A percentile compares a stretch with the other conserved stretches of the same genome.
phyloP scores from a whole-genome alignment of 2,797 vertebrate genomes.

The Potorous gilbertii region DNA sequence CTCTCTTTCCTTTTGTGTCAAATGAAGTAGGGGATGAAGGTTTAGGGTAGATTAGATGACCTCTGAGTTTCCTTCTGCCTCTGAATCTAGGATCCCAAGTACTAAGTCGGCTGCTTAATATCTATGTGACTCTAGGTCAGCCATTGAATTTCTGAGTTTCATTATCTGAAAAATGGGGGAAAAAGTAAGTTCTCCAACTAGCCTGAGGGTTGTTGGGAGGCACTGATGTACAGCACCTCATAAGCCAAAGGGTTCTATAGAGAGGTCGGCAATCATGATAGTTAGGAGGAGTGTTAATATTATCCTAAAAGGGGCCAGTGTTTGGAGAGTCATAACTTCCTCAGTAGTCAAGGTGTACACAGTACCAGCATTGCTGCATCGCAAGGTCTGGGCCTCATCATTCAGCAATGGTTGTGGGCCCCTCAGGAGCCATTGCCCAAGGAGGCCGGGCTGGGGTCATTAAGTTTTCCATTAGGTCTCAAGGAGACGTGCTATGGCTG shows the following conservation, averaged over 20 bases:
- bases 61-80: not conserved
- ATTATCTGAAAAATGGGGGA: not conserved
- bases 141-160: not conserved
- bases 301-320: not conserved
- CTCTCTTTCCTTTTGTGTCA: not conserved
- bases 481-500: slow-evolving; percentile 65
- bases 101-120: not conserved
- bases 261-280: not conserved
- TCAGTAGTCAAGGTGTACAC: not conserved
- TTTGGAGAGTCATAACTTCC: not conserved
- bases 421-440: not conserved
- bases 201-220: not conserved
- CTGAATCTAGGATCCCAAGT: not conserved
- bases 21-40: not conserved
- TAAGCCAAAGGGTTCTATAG: not conserved
- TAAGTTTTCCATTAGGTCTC: slow-evolving; percentile 73
- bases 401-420: not conserved
- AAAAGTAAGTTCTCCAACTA: not conserved
- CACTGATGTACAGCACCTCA: not conserved
- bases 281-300: not conserved
- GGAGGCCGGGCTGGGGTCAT: slow-evolving; percentile 58
- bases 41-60: not conserved
- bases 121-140: not conserved
- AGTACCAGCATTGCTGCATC: not conserved
- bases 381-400: not conserved